Evolutionary conservation across 1,140 invertebrate species (phyloP), one percentile per base, ranked within the genome.

Genomic region (Ericerus pela): DNA sequence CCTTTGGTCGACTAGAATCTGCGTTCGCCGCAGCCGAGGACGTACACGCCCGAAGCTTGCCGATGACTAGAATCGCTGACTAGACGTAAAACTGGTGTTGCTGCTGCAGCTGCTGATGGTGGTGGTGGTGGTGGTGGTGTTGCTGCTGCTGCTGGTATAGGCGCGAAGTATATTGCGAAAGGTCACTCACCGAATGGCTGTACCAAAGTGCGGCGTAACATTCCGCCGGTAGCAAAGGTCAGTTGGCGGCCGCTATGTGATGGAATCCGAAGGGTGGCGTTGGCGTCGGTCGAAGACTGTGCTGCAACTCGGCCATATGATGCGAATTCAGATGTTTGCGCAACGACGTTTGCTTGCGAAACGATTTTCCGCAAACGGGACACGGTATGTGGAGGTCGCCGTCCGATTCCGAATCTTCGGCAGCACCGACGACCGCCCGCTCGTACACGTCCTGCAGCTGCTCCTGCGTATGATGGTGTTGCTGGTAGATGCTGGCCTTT

Each of bases 181-280:
- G 6, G 14, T 47, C 41, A 47, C 41, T 47, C 41, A 47, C 41
- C 41, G 41, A 47, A 47, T 47, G 22, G 41, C 16, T 47, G 16
- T 5, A 14, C 41, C 41, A 47, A 24, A 47, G 41, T 24, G 41
- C 41, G 20, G 2, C 26, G 18, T 47, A 47, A 16, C 16, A 47
- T 24, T 47, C 41, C 14, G 41, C 20, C 20, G 16, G 16, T 47
- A 47, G 41, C 16, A 47, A 47, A 47, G 41, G 41, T 47, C 41
- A 47, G 41, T 47, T 47, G 41, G 41, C 41, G 16, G 41, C 41
- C n/a, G n/a, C n/a, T 47, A 47, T 47, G 18, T 47, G 41, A 47
- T 47, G 41, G 41, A 47, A 47, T 20, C 10, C 41, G 20, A 47
- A 47, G 18, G 41, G 22, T 5, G 41, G 41, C n/a, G n/a, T n/a